Base-by-base conservation (phyloP, 2,113 vertebrate species). In the Oncorhynchus keta region DNA sequence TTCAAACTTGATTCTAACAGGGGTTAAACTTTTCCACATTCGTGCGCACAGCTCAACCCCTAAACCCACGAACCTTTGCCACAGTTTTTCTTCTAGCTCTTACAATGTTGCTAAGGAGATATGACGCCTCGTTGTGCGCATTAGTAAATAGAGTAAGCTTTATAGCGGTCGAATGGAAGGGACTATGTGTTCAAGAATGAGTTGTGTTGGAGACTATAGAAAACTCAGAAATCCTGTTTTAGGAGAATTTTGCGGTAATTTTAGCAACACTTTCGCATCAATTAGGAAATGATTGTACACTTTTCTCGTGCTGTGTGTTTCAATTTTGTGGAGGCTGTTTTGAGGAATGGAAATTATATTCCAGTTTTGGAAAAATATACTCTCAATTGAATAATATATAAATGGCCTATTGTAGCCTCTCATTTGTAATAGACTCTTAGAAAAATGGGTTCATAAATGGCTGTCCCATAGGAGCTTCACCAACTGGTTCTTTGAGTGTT, bases 101-200 rank as follows among this genome's bases (percentile, higher is more conserved):
- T 89, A 90, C 92, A 90, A 91, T 88, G 94, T 96, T 86, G 80
- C 95, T 93, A 89, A 90, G 95, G 93, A 80, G 85, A 95, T 93
- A 78, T 61, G 94, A 95, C 95, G 94, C 95, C 93, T 84, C 87
- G 88, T 75, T 76, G 35, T 32, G 85, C 76, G 79, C 89, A 2
- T 78, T 80, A 71, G 81, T 85, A 76, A 88, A 86, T 85, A 85
- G 81, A 79, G 24, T 80, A 76, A 76, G 64, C 84, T 45, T 45
- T 89, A 90, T 85, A 75, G 55, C 5, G n/a, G 51, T 14, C 48
- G 70, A 68, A 16, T 16, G 16, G 24, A 65, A 26, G 26, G 24
- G 62, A 65, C 62, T 28, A 30, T 4, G 26, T 67, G 13, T 67
- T 67, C 28, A 16, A 62, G n/a, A 62, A 68, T 39, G 39, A 77